Evolutionary conservation across 2,113 vertebrate genomes (phyloP).

Genomic region (Carlito syrichta): DNA sequence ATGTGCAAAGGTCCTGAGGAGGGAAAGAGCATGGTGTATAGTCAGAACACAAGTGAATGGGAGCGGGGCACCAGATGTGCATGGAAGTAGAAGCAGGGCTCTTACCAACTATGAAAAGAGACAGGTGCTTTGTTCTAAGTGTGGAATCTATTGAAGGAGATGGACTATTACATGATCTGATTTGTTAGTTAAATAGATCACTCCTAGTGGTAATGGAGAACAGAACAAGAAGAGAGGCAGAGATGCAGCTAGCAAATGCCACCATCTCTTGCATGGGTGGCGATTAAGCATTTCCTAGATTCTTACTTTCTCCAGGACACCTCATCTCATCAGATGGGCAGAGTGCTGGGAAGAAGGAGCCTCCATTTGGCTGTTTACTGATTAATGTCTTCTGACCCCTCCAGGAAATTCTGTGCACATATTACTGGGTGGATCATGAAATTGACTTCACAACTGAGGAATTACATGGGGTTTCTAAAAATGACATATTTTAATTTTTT

Average conservation of each 20-base stretch:
- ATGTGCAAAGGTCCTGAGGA: neutral
- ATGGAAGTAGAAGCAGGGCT: neutral
- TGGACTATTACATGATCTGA: neutral
- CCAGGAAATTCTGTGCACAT: neutral
- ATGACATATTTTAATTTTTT: neutral
- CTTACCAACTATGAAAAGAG: neutral
- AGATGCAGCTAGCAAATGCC: neutral
- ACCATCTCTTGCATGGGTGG: neutral
- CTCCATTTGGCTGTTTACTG: neutral
- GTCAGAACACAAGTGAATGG: neutral
- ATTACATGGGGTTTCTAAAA: neutral
- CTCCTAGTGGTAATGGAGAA: neutral
- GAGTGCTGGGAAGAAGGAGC: neutral
- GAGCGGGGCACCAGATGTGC: neutral
- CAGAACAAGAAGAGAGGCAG: neutral
- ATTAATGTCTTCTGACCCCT: neutral
- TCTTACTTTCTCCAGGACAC: neutral
- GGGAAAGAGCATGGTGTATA: neutral
- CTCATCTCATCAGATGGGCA: neutral
- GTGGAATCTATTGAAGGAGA: neutral
- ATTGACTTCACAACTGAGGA: conserved; percentile 9
- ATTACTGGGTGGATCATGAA: neutral
- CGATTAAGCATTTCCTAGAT: neutral
- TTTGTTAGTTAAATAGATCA: neutral
- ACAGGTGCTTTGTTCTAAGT: neutral